Conservation (phyloP, 2,888 invertebrate genomes). For the Chrysomela aeneicollis region DNA sequence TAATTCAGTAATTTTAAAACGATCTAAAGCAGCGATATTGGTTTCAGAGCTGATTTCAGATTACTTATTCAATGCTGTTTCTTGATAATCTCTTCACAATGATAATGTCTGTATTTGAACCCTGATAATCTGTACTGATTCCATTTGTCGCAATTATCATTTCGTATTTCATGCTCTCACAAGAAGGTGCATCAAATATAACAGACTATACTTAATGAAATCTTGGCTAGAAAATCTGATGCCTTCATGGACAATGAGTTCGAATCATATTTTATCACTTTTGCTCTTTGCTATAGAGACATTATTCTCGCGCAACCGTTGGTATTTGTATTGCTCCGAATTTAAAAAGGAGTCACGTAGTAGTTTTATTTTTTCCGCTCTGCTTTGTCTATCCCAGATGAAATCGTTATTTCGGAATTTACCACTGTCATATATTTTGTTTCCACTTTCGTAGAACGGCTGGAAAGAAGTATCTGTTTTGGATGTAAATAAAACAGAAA, state of each 20-base stretch:
- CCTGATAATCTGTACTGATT: too few species aligned
- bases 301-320: background rate
- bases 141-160: too few species aligned
- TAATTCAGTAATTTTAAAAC: too few species aligned
- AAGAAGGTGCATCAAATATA: too few species aligned
- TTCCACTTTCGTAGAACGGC: background rate
- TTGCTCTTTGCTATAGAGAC: background rate
- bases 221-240: background rate
- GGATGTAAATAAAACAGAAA: background rate
- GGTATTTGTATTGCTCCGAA: background rate
- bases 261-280: background rate
- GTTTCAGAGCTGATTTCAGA: too few species aligned
- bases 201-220: too few species aligned
- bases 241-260: background rate
- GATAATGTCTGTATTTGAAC: too few species aligned
- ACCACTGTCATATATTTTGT: slow-evolving; percentile 4
- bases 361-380: background rate
- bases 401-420: background rate
- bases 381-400: slow-evolving; percentile 1
- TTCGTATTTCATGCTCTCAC: too few species aligned
- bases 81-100: too few species aligned
- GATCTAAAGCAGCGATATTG: too few species aligned
- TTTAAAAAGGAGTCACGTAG: background rate
- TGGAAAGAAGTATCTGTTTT: background rate
- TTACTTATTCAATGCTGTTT: too few species aligned